Conservation (phyloP, 2,113 vertebrate genomes). For the Rhinogobius similis region DNA sequence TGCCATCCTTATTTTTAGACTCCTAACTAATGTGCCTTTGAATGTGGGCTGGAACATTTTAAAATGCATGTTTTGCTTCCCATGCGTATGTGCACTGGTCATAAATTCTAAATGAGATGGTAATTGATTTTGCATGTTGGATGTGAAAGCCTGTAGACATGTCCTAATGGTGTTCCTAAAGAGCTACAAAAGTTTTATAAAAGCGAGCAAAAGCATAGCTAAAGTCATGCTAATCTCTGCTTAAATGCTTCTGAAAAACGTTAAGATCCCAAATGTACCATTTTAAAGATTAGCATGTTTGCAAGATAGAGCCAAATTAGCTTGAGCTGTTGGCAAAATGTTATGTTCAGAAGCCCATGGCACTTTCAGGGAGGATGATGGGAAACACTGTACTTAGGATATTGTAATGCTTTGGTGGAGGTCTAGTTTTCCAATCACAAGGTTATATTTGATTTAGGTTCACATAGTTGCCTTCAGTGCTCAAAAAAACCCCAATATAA, state of each 20-base stretch:
- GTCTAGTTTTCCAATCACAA: not conserved
- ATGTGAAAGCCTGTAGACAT: not conserved
- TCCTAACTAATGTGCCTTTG: slow-evolving; percentile 6
- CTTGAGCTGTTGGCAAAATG: not conserved
- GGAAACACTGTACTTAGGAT: no score
- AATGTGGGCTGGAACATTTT: slow-evolving; percentile 8
- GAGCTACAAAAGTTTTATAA: not conserved
- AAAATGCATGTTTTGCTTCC: slow-evolving; percentile 13
- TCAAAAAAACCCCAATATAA: no score
- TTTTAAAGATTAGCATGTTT: not conserved
- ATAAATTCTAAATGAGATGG: slow-evolving; percentile 7
- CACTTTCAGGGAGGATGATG: not conserved
- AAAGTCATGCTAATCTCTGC: not conserved
- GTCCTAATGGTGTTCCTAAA: not conserved
- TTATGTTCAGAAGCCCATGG: not conserved
- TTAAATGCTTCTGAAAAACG: not conserved
- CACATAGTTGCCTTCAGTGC: no score
- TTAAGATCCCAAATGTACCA: not conserved
- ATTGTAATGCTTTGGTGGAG: not conserved
- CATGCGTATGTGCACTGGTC: slow-evolving; percentile 1
- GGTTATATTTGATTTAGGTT: not conserved
- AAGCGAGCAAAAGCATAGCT: not conserved
- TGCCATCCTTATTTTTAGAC: slow-evolving; percentile 6
- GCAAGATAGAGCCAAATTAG: not conserved
- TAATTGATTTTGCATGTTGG: slow-evolving; percentile 8